A percentile compares a stretch with the other conserved stretches of the same genome.
phyloP scores from a whole-genome alignment of 2,797 vertebrate genomes.

The Limosa lapponica region DNA sequence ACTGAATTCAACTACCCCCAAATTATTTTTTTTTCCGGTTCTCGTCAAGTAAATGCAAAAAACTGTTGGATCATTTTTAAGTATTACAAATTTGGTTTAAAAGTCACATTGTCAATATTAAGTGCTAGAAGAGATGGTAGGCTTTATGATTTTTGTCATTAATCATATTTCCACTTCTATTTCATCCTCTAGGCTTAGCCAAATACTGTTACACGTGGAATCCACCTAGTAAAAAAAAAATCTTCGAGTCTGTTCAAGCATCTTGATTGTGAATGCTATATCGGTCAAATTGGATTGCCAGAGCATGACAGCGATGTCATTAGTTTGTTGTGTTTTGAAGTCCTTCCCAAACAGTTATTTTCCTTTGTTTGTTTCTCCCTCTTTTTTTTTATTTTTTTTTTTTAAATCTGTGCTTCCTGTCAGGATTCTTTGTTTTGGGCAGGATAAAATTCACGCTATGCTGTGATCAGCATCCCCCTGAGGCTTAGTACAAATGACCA shows the following conservation, averaged over 20 bases:
- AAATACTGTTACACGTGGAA: not conserved
- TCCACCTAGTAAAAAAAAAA: not conserved
- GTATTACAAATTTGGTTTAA: not conserved
- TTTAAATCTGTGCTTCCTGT: not conserved
- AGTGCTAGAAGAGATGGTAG: not conserved
- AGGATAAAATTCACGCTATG: not conserved
- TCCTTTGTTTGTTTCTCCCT: not conserved
- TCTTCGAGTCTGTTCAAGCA: not conserved
- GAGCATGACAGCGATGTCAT: not conserved
- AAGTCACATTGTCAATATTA: not conserved
- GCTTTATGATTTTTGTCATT: not conserved
- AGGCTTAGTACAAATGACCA: not conserved
- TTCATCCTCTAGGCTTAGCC: not conserved
- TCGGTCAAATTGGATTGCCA: not conserved
- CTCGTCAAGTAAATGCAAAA: not conserved
- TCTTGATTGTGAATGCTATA: not conserved
- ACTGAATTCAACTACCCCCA: not conserved
- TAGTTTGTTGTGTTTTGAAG: not conserved
- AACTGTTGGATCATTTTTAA: not conserved
- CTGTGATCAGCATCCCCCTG: not conserved
- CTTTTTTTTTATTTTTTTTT: accelerated
- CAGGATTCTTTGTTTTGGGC: not conserved
- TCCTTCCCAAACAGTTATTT: not conserved
- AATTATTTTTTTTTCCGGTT: not conserved
- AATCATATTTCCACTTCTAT: not conserved